phyloP scores from a whole-genome alignment of 2,113 vertebrate species.

The Urocolius indicus region DNA sequence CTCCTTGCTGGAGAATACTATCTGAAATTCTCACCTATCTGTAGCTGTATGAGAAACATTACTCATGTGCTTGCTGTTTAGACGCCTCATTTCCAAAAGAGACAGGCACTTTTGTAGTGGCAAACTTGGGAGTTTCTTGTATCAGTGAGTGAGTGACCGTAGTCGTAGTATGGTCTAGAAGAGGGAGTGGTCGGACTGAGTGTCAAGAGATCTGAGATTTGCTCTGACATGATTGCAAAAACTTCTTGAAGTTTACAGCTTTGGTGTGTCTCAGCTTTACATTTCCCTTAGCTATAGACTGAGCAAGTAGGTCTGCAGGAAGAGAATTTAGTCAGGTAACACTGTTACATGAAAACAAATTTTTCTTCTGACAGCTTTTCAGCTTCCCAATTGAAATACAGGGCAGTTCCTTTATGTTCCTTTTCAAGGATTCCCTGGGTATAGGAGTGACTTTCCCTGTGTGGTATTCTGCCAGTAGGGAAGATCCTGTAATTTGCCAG shows the following conservation, averaged over 20 bases:
- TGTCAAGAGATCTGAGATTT: neutral
- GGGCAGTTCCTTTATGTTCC: neutral
- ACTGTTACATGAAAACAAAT: neutral
- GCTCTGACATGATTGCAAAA: neutral
- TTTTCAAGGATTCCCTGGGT: neutral
- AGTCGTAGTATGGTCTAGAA: neutral
- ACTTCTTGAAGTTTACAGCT: neutral
- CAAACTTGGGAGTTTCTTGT: neutral
- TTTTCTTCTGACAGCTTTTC: neutral
- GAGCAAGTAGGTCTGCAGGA: neutral
- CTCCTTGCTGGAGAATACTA: neutral
- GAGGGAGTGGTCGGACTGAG: neutral
- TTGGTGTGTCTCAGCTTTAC: neutral
- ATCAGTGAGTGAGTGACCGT: neutral
- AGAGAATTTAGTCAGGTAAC: neutral
- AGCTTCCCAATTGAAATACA: neutral
- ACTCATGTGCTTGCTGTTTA: neutral
- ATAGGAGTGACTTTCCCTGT: rapidly evolving
- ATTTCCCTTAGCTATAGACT: neutral
- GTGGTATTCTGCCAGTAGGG: neutral
- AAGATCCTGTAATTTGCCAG: rapidly evolving
- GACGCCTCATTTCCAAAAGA: neutral
- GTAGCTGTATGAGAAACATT: neutral
- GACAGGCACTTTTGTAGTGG: neutral
- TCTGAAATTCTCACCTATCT: neutral